phyloP scores from a whole-genome alignment of 1,140 invertebrate genomes.

The Panulirus ornatus region DNA sequence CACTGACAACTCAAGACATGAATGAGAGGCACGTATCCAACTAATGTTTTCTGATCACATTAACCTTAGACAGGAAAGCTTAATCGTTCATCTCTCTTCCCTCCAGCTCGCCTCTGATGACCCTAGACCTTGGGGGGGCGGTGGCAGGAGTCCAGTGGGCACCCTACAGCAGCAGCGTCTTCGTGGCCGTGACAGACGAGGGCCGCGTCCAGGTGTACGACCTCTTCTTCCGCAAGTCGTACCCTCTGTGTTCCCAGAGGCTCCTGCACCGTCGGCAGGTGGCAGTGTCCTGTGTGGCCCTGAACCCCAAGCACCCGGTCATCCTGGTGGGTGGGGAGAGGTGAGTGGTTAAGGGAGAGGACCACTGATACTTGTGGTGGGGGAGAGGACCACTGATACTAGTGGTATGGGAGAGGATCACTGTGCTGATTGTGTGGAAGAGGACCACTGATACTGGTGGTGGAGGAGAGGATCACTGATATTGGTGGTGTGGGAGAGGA shows the following conservation, averaged over 20 bases:
- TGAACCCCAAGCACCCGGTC: conserved; percentile 90
- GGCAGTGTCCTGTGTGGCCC: conserved; percentile 90
- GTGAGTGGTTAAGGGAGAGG: conserved; percentile 16
- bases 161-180: conserved; percentile 95
- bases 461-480: too few relatives aligned
- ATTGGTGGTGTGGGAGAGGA: too few relatives aligned
- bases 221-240: conserved; percentile 94
- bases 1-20: too few relatives aligned
- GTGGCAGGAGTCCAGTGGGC: conserved; percentile 97
- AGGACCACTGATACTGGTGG: too few relatives aligned
- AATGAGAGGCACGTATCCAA: too few relatives aligned
- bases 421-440: too few relatives aligned
- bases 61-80: too few relatives aligned
- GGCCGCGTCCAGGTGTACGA: conserved; percentile 95
- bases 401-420: too few relatives aligned
- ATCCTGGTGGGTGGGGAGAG: conserved; percentile 87
- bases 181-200: conserved; percentile 93
- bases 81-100: too few relatives aligned
- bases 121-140: conserved; percentile 92
- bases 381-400: too few relatives aligned
- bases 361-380: too few relatives aligned
- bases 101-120: conserved; percentile 86
- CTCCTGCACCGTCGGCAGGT: conserved; percentile 90
- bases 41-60: too few relatives aligned
- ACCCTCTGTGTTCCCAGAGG: conserved; percentile 91